phyloP scores from a whole-genome alignment of 2,797 vertebrate genomes.

The Ctenochaetus hawaiiensis region DNA sequence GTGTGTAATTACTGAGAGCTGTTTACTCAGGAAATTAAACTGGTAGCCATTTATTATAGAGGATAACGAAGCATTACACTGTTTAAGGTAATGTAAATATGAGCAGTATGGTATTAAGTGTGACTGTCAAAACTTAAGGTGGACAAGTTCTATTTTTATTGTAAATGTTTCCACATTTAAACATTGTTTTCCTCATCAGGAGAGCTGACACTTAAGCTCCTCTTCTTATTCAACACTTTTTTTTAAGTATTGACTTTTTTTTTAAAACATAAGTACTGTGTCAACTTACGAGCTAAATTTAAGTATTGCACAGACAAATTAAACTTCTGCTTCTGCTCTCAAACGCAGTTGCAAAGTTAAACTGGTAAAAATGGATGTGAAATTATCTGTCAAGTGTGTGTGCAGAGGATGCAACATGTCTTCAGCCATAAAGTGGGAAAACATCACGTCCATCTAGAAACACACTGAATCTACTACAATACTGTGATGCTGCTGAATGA shows the following conservation, averaged over 20 bases:
- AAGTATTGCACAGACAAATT: not conserved
- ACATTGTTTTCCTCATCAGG: constrained; percentile 3
- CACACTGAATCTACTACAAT: not conserved
- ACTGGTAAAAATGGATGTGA: not conserved
- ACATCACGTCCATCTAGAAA: constrained; percentile 18
- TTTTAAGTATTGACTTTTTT: constrained; percentile 4
- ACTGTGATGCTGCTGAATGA: not conserved
- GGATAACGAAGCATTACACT: constrained; percentile 37
- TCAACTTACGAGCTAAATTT: constrained; percentile 3
- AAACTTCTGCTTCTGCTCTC: not conserved
- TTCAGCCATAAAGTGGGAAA: not conserved
- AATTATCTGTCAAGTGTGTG: constrained; percentile 1
- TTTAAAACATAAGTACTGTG: not conserved
- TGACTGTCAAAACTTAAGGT: constrained; percentile 9
- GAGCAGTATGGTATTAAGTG: not conserved
- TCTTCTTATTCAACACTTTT: constrained; percentile 8
- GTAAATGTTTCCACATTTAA: constrained; percentile 1
- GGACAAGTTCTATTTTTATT: constrained; percentile 22
- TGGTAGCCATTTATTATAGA: constrained; percentile 53
- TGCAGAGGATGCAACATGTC: not conserved
- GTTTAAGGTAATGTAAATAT: constrained; percentile 42
- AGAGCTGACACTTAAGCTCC: not conserved
- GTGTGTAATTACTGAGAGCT: constrained; percentile 62
- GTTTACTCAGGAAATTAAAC: constrained; percentile 76
- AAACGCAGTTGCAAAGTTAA: not conserved